Evolutionary conservation across 2,888 invertebrate genomes (phyloP), one percentile per base, ranked within the genome.

Genomic region (Xylota segnis): DNA sequence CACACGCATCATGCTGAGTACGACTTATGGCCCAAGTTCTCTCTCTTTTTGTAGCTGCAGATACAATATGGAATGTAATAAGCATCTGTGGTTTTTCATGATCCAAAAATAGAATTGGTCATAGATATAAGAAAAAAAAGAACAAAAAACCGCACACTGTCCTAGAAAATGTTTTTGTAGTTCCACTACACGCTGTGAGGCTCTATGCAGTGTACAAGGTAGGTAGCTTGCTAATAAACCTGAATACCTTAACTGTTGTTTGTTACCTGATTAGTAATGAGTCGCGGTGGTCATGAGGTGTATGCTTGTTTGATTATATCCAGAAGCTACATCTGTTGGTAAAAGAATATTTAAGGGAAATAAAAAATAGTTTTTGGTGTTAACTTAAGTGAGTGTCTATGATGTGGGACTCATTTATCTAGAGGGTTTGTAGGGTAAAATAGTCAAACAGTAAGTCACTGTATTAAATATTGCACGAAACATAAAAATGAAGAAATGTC

Each of bases 41-140:
- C 56, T 32, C 10, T 40, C 18, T 5, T 54, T 40, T 54, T 14
- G 16, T 37, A 40, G 52, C 23, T 29, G 32, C 16, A 68, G 23
- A 45, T 10, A 18, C 34, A 71, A 70, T 40, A 68, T 43, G 68
- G 68, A 45, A 43, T 70, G 18, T 58, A 56, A 58, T 47, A 14
- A 16, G 74, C 34, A 32, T 54, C 34, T 74, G 63, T 43, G 61
- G 59, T 52, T 54, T 74, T 74, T 43, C 40, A 74, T 54, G 40
- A 32, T 43, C 74, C 63, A 54, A 74, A 74, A 63, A 72, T 50
- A 63, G 54, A 74, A 63, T 23, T 34, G 29, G 32, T 43, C 74
- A 32, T 45, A 54, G 61, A 54, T 43, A 54, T 10, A 18, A 32
- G 12, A 10, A 4, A 4, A n/a, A 59, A 6, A n/a, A 12, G 5